These are phyloP conservation scores for Scomber scombrus DNA, from an alignment of 2,113 vertebrate species.

Conservation along the genomic window DNA sequence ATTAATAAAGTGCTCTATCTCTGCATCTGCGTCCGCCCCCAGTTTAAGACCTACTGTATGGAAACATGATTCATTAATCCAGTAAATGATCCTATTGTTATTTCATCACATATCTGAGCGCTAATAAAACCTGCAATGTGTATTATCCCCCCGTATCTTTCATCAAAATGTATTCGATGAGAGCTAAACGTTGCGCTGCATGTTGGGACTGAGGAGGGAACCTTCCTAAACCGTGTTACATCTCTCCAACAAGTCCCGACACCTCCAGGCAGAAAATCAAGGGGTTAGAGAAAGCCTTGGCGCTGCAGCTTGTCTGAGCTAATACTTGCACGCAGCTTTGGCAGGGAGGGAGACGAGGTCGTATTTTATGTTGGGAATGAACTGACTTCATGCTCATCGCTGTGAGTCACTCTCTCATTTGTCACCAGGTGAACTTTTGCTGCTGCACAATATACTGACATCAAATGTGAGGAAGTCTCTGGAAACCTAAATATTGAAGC, in stretches of 20 bases:
- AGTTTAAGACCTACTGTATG: too few species aligned
- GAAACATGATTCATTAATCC: too few species aligned
- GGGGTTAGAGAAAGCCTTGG: conserved; percentile 70
- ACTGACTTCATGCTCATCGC: conserved; percentile 37
- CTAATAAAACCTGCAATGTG: background rate
- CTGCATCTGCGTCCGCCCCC: too few species aligned
- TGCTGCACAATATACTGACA: background rate
- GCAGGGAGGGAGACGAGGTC: conserved; percentile 35
- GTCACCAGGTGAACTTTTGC: conserved; percentile 6
- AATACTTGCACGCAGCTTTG: conserved; percentile 48
- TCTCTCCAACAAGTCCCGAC: conserved; percentile 64
- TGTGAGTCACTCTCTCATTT: conserved; percentile 24
- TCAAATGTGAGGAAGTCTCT: conserved; percentile 15
- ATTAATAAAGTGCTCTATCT: too few species aligned
- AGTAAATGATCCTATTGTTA: too few species aligned
- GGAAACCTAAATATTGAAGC: conserved; percentile 14
- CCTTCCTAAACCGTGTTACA: conserved; percentile 39
- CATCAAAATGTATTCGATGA: background rate
- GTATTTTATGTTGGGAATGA: conserved; percentile 58
- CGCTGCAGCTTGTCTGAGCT: conserved; percentile 66
- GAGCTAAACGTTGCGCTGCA: conserved; percentile 14
- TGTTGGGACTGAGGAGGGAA: conserved; percentile 45
- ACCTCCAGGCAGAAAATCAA: conserved; percentile 65
- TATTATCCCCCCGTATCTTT: conserved; percentile 6
- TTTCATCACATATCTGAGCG: background rate